Evolutionary conservation across 2,888 invertebrate species (phyloP).

Genomic region (Vesta saturnalis): DNA sequence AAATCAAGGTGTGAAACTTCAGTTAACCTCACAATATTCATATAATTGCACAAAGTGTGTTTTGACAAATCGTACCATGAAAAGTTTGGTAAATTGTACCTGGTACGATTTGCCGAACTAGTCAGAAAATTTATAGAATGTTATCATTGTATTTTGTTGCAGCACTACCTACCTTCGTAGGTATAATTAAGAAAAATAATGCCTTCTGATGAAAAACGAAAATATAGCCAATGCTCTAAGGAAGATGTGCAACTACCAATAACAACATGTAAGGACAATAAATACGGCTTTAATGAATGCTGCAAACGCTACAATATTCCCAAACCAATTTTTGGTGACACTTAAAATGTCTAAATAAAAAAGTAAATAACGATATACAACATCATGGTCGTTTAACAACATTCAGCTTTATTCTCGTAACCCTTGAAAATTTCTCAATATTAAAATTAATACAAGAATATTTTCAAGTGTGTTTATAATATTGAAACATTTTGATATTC

Average conservation of each 20-base stretch:
- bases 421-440: no score
- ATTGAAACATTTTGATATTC: no score
- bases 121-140: neutral
- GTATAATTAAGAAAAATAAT: no score
- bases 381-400: neutral
- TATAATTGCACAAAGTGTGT: no score
- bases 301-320: no score
- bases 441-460: neutral
- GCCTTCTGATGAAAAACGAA: conserved; percentile 11
- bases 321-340: no score
- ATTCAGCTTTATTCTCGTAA: neutral
- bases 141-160: conserved; percentile 8
- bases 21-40: neutral
- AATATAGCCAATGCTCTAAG: conserved; percentile 30
- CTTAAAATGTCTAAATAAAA: no score
- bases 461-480: neutral
- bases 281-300: conserved; percentile 8
- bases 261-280: conserved; percentile 27
- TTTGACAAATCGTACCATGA: no score
- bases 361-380: neutral
- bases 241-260: conserved; percentile 32
- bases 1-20: neutral
- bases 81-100: conserved; percentile 1
- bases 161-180: neutral
- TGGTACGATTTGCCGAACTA: conserved; percentile 3